Evolutionary conservation across 2,888 invertebrate species (phyloP), one percentile per base, ranked within the genome.

Genomic region (Acanthosoma haemorrhoidale): DNA sequence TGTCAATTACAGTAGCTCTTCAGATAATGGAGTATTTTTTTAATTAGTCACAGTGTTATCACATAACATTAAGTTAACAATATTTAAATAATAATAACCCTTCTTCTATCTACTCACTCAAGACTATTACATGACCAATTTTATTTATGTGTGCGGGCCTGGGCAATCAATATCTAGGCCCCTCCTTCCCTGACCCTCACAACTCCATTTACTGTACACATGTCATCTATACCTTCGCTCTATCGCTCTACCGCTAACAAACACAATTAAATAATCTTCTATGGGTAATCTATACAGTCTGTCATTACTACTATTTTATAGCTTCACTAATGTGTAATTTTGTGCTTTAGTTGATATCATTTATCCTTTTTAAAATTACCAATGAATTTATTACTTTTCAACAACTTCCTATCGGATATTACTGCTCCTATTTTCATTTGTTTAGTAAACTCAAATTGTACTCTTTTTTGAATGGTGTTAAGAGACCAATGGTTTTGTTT

Each of bases 81-180:
- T 51, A 25, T 25, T 51, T 29, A 51, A 25, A n/a, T n/a, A 51
- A 51, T 25, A n/a, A 51, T 13, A 25, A n/a, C 18, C 25, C 25
- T 51, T n/a, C n/a, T n/a, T n/a, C n/a, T n/a, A n/a, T n/a, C n/a
- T n/a, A n/a, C n/a, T n/a, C 29, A 51, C 51, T 51, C 25, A 21
- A 36, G 36, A 61, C 61, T 61, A 61, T 61, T 61, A 61, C 34
- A 18, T 36, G 61, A 61, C 34, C 61, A 61, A 61, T 61, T 61
- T 61, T 61, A 61, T 61, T 61, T 61, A 61, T 21, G 32, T 21
- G 61, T 36, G n/a, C n/a, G 36, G 21, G 59, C 61, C 61, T 61
- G 36, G 36, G 21, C 34, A 61, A 61, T 61, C 61, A 61, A 61
- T 61, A 61, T 61, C 61, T 38, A 36, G 61, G 61, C 61, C 34